These are phyloP conservation scores for Mionectes olivaceus DNA, from an alignment of 2,797 vertebrate genomes.

Conservation along the genomic window DNA sequence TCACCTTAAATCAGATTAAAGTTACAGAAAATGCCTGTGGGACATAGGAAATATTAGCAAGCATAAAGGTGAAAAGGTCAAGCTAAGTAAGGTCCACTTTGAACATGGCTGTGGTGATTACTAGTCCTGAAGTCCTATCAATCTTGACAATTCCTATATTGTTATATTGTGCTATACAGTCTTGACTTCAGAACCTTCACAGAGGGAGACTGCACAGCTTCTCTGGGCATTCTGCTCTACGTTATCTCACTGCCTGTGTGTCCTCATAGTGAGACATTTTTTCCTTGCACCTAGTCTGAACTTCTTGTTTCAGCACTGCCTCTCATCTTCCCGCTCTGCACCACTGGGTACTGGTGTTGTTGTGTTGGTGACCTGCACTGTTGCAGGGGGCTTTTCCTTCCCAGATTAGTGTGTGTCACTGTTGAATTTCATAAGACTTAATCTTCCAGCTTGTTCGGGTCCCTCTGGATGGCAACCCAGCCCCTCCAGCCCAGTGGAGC, in stretches of 20 bases:
- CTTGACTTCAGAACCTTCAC: background rate
- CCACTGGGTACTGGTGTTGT: background rate
- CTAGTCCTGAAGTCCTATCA: background rate
- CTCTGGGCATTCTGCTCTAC: background rate
- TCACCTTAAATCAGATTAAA: background rate
- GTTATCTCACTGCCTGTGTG: background rate
- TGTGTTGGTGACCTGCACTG: background rate
- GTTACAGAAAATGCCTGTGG: background rate
- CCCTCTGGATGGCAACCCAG: background rate
- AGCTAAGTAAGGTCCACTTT: background rate
- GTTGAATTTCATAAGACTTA: background rate
- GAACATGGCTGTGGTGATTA: background rate
- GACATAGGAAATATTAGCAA: background rate
- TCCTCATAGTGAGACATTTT: background rate
- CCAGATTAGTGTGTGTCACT: background rate
- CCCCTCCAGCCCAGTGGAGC: background rate
- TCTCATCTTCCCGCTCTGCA: background rate
- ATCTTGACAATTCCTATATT: rapidly evolving
- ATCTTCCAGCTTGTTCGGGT: background rate
- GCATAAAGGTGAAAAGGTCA: background rate
- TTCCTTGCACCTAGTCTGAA: background rate
- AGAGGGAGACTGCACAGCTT: background rate
- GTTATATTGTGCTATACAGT: background rate
- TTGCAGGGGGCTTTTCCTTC: background rate
- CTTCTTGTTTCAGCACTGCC: background rate